phyloP scores from a whole-genome alignment of 2,888 invertebrate genomes.

The Nebria salina region DNA sequence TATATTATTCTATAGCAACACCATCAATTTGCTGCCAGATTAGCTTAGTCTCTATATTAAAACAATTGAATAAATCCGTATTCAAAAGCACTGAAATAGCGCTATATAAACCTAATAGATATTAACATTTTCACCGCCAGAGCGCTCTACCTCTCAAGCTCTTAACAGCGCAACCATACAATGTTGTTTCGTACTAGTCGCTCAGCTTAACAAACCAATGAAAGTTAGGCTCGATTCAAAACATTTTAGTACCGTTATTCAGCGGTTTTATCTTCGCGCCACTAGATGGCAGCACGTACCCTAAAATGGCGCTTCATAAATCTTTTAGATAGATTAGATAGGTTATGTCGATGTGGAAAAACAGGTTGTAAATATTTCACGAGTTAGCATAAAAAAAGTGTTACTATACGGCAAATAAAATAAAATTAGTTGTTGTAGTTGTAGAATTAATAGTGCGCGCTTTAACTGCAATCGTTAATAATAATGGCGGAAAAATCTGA shows the following conservation, averaged over 20 bases:
- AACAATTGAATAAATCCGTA: too few relatives aligned
- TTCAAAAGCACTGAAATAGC: not conserved
- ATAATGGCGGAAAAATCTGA: constrained; percentile 30
- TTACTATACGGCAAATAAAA: not conserved
- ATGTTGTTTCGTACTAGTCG: not conserved
- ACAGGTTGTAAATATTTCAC: constrained; percentile 20
- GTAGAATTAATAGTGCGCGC: not conserved
- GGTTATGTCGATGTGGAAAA: constrained; percentile 47
- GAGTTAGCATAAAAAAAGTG: not conserved
- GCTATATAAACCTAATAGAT: not conserved
- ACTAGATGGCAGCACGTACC: constrained; percentile 9
- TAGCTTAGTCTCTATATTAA: too few relatives aligned
- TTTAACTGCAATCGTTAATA: not conserved
- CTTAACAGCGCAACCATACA: not conserved
- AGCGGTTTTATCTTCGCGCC: not conserved
- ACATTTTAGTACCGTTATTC: not conserved
- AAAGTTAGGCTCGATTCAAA: not conserved
- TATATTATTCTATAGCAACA: too few relatives aligned
- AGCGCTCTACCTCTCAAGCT: not conserved
- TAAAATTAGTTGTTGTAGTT: not conserved
- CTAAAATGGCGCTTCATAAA: not conserved
- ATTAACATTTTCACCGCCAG: not conserved
- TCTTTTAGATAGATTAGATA: constrained; percentile 36
- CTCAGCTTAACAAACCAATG: not conserved
- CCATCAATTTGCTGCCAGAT: too few relatives aligned